phyloP scores from a whole-genome alignment of 2,888 invertebrate genomes.

The Himalopsyche tibetana region DNA sequence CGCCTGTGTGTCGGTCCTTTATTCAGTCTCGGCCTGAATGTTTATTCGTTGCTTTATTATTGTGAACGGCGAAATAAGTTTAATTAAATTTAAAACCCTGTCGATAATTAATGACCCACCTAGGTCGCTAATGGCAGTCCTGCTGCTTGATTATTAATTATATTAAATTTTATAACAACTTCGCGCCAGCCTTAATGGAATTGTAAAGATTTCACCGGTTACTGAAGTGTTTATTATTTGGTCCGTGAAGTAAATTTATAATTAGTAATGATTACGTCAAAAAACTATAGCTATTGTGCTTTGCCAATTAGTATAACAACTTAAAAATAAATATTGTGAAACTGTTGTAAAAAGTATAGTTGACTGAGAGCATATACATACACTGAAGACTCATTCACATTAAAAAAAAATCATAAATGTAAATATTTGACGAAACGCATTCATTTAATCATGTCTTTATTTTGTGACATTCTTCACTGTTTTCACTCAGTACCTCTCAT shows the following conservation, averaged over 20 bases:
- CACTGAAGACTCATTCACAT: no score
- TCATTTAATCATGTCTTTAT: no score
- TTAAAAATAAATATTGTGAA: no score
- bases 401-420: no score
- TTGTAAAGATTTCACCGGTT: slow-evolving; percentile 48
- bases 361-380: no score
- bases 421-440: no score
- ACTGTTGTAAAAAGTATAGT: no score
- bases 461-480: no score
- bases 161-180: slow-evolving; percentile 58
- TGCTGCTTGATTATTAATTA: slow-evolving; percentile 63
- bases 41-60: slow-evolving; percentile 62
- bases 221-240: slow-evolving; percentile 10
- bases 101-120: slow-evolving; percentile 64
- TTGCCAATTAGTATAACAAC: neutral
- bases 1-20: slow-evolving; percentile 27
- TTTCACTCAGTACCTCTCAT: no score
- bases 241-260: slow-evolving; percentile 11
- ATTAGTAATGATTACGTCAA: neutral
- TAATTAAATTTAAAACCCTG: slow-evolving; percentile 65
- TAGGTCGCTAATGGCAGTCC: slow-evolving; percentile 63
- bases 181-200: slow-evolving; percentile 48
- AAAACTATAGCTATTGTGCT: neutral
- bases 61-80: slow-evolving; percentile 63
- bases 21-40: slow-evolving; percentile 56